These are phyloP conservation scores for Nomada goodeniana DNA, from an alignment of 2,888 invertebrate species.

Conservation along the genomic window DNA sequence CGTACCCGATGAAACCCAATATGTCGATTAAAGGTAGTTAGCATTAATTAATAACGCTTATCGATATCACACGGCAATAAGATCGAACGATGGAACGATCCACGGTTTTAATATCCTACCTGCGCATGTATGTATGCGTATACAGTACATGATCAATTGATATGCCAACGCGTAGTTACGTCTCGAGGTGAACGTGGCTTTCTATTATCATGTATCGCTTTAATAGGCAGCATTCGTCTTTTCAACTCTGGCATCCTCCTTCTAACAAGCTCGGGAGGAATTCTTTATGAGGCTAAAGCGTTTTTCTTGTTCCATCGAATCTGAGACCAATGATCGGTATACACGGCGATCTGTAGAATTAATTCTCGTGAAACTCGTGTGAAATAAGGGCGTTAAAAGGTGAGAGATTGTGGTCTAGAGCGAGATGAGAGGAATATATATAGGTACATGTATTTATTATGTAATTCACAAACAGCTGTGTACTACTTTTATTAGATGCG, in stretches of 20 bases:
- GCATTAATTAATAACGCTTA: slow-evolving; percentile 59
- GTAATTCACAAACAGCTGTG: too few relatives aligned
- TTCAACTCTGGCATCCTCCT: not conserved
- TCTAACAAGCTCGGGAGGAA: not conserved
- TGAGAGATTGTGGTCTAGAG: not conserved
- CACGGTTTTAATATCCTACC: slow-evolving; percentile 45
- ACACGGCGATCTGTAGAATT: too few relatives aligned
- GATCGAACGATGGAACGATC: slow-evolving; percentile 28
- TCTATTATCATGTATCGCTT: slow-evolving; percentile 31
- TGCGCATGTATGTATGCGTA: not conserved
- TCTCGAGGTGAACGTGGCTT: slow-evolving; percentile 1
- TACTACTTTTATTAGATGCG: too few relatives aligned
- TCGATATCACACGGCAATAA: slow-evolving; percentile 43
- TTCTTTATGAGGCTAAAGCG: not conserved
- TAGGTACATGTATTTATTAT: too few relatives aligned
- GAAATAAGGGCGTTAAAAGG: not conserved
- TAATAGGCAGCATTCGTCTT: slow-evolving; percentile 8
- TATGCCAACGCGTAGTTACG: slow-evolving; percentile 21
- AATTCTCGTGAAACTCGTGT: too few relatives aligned
- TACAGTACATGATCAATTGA: slow-evolving; percentile 36
- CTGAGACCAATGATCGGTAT: too few relatives aligned
- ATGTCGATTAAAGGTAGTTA: slow-evolving; percentile 56
- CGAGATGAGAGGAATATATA: not conserved
- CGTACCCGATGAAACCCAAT: slow-evolving; percentile 52
- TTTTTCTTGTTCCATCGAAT: not conserved